These are phyloP conservation scores for Dromiciops gliroides DNA, from an alignment of 2,113 vertebrate genomes.

Conservation along the genomic window DNA sequence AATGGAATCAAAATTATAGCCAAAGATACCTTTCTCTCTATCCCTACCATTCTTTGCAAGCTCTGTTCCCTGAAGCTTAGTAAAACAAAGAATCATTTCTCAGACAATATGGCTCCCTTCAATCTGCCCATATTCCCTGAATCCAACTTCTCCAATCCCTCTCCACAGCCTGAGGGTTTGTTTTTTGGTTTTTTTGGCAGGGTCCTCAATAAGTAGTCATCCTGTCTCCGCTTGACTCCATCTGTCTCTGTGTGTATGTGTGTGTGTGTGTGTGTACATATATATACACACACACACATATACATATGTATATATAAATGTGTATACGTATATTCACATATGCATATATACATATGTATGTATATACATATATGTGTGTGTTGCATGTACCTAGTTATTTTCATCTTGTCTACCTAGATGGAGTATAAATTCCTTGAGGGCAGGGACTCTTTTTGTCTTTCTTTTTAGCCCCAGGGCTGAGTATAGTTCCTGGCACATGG, in stretches of 20 bases:
- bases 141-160: background rate
- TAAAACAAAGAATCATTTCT: background rate
- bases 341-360: no score
- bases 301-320: no score
- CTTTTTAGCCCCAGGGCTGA: background rate
- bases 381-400: background rate
- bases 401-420: background rate
- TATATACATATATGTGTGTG: no score
- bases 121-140: background rate
- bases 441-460: background rate
- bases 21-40: background rate
- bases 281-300: no score
- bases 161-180: background rate
- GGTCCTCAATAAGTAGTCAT: background rate
- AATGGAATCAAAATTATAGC: background rate
- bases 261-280: background rate
- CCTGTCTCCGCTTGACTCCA: background rate
- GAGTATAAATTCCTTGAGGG: background rate
- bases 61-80: background rate
- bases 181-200: no score
- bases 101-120: background rate
- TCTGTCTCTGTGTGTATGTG: rapidly evolving
- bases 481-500: background rate
- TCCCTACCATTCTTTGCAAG: background rate
- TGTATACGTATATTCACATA: background rate